Base-by-base conservation (phyloP, 2,113 vertebrate species). In the Pluvialis apricaria region DNA sequence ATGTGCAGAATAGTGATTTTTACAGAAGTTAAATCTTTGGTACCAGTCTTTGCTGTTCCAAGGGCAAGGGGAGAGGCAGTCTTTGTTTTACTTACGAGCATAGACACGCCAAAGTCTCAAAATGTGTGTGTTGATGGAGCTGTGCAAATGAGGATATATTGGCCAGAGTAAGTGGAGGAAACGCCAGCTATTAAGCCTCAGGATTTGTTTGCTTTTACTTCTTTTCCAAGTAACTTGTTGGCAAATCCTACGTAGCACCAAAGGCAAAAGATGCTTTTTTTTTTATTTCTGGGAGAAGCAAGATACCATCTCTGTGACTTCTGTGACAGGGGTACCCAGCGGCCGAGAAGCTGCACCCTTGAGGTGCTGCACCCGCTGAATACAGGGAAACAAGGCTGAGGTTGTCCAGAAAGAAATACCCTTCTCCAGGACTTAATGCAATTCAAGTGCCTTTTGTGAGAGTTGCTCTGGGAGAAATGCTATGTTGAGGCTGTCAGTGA, bases 121-220 rank as follows among this genome's bases (percentile, higher is more conserved):
- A 76, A 11, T 6, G 7, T 15, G 17, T 93, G 24, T 82, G 57
- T 62, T 49, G 45, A 60, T 36, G 73, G 28, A 52, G 76, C 62
- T 68, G 76, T 89, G 47, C 49, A 65, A 79, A 44, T 45, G 71
- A 24, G 19, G 65, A 38, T 29, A 42, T 34, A n/a, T 45, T 44
- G 82, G 58, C 29, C 31, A 75, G 51, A 65, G 25, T 22, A 47
- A 13, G 34, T 6, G 21, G 61, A 81, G 57, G 38, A 55, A 88
- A 51, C n/a, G 49, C 21, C 20, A 14, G 18, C 73, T 76, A 45
- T 45, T 45, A 19, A 87, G n/a, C 29, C 49, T 76, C 60, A 61
- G 49, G 64, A 55, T 76, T 71, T 94, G 22, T 64, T 84, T 70
- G n/a, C 34, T 58, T 86, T 70, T 92, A 42, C 24, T 95, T 77